These are phyloP conservation scores for Danio jaintianensis DNA, from an alignment of 2,797 vertebrate genomes.

Conservation along the genomic window DNA sequence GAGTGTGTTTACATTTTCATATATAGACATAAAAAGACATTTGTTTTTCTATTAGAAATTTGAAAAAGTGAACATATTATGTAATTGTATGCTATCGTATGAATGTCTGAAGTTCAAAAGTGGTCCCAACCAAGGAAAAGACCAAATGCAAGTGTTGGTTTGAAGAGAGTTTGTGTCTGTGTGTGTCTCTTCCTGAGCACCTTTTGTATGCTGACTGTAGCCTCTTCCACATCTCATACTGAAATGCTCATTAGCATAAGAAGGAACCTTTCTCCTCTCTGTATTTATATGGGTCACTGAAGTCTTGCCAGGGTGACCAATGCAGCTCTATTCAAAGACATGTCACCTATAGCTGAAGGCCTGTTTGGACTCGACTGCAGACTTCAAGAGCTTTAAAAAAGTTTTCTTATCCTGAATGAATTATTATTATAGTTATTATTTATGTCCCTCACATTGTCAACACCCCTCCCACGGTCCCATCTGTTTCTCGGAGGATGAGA, in stretches of 20 bases:
- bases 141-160: no score
- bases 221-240: constrained; percentile 27
- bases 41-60: background rate
- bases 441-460: constrained; percentile 14
- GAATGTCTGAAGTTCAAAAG: no score
- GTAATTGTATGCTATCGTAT: no score
- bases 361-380: constrained; percentile 42
- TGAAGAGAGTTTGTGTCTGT: background rate
- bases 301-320: constrained; percentile 52
- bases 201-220: constrained; percentile 40
- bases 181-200: background rate
- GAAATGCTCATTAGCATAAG: constrained; percentile 56
- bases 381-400: constrained; percentile 47
- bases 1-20: no score
- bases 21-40: background rate
- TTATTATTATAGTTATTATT: background rate
- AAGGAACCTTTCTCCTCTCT: constrained; percentile 50
- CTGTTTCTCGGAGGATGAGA: background rate
- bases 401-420: constrained; percentile 32
- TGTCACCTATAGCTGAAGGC: constrained; percentile 47
- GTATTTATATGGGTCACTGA: constrained; percentile 60
- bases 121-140: no score
- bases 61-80: background rate
- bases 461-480: constrained; percentile 22
- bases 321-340: constrained; percentile 40